Percentiles rank a stretch among this genome's conserved stretches.
Evolutionary conservation across 2,113 vertebrate genomes (phyloP).

Genomic region (Scolopax mira): DNA sequence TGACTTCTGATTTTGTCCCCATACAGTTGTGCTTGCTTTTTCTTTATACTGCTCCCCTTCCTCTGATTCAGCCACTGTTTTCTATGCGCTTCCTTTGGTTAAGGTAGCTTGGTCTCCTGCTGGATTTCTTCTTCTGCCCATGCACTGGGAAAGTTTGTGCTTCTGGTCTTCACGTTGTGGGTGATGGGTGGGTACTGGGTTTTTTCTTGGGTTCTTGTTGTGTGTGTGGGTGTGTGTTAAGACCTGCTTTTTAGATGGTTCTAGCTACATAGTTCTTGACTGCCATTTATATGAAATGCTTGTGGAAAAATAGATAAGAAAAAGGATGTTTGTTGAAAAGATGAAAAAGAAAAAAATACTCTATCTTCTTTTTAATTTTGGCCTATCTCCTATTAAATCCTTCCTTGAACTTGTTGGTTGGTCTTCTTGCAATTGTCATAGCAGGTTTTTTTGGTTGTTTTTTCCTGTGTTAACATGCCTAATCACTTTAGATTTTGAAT

Average conservation of each 20-base stretch:
- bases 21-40: background rate
- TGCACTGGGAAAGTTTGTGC: background rate
- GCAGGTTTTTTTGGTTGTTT: background rate
- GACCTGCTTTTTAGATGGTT: background rate
- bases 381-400: background rate
- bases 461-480: fast-evolving
- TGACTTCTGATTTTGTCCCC: background rate
- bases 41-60: background rate
- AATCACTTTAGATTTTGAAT: background rate
- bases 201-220: background rate
- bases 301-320: background rate
- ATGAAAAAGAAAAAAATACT: background rate
- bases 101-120: background rate
- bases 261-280: background rate
- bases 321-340: background rate
- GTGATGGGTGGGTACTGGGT: background rate
- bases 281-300: background rate
- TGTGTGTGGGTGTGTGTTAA: background rate
- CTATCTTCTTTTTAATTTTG: background rate
- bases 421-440: background rate
- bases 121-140: background rate
- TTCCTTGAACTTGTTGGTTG: background rate
- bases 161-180: background rate
- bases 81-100: background rate
- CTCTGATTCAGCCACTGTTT: background rate